Evolutionary conservation across 2,113 vertebrate genomes (phyloP), one percentile per base, ranked within the genome.

Genomic region (Ptychochromis oligacanthus): DNA sequence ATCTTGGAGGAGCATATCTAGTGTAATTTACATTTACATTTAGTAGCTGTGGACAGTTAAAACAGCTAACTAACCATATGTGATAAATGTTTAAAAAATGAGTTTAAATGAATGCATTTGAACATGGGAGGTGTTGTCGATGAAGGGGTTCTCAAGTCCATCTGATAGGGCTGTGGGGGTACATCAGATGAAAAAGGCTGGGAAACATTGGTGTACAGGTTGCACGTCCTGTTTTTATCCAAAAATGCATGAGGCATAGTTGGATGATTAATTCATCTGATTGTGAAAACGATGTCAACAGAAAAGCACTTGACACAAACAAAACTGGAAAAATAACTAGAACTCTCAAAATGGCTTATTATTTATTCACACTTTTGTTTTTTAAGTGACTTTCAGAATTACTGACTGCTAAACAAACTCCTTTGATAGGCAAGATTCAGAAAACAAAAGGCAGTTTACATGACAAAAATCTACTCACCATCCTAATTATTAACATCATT

Each of bases 371-470:
- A 9, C 15, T 24, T 57, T 57, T 28, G 6, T 40, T 67, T 54
- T 56, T 86, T 4, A 31, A 70, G 10, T 15, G 24, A 49, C 34
- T 70, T 62, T 77, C 36, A 7, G 54, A 54, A 64, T 52, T 20
- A 75, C 14, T 43, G 5, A 75, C 74, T 56, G 5, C n/a, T 28
- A 52, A 87, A 61, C 12, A 79, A 75, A 58, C 58, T 11, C 54
- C 3, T 43, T 34, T 77, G 46, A 65, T 83, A 22, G 70, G n/a
- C 10, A 75, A 54, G 34, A 49, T 70, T 78, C 31, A 78, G 58
- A 60, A 46, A 36, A 78, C 34, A 78, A 78, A 88, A 43, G 54
- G 28, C 10, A 2, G 11, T 17, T 79, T 75, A 57, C 8, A 18
- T 2, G 4, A 58, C 7, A 31, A 54, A 52, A 82, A 54, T 62